Evolutionary conservation across 2,888 invertebrate species (phyloP).

Genomic region (Peribatodes rhomboidaria): DNA sequence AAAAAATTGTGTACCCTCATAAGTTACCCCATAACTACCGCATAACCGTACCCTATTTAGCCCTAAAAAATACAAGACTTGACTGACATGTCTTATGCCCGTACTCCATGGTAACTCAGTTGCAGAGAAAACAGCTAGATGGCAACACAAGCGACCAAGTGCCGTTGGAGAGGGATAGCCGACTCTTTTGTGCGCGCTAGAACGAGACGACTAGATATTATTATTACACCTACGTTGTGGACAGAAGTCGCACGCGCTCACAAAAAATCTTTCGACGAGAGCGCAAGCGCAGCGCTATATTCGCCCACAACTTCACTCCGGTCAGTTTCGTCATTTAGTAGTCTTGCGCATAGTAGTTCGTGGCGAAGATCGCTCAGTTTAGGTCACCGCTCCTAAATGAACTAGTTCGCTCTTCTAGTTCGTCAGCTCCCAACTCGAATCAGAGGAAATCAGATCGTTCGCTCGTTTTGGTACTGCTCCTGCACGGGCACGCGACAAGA

Average conservation of each 20-base stretch:
- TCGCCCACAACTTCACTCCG: constrained; percentile 86
- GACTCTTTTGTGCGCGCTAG: constrained; percentile 48
- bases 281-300: constrained; percentile 83
- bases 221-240: constrained; percentile 82
- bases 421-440: too few relatives aligned
- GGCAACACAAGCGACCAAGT: constrained; percentile 64
- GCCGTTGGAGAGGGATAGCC: constrained; percentile 57
- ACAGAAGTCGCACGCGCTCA: constrained; percentile 82
- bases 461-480: too few relatives aligned
- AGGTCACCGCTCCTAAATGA: too few relatives aligned
- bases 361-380: too few relatives aligned
- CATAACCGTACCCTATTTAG: too few relatives aligned
- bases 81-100: constrained; percentile 12
- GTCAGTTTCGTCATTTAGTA: constrained; percentile 84
- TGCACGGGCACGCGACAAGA: too few relatives aligned
- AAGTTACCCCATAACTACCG: constrained; percentile 23
- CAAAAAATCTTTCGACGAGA: constrained; percentile 80
- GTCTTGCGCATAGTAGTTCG: too few relatives aligned
- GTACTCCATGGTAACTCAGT: constrained; percentile 53
- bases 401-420: too few relatives aligned
- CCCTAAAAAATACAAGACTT: constrained; percentile 9
- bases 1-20: constrained; percentile 24
- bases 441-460: too few relatives aligned
- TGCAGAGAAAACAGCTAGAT: constrained; percentile 71
- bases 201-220: constrained; percentile 74